Base-by-base conservation (phyloP, 2,888 invertebrate species). In the Eumerus sabulonum region DNA sequence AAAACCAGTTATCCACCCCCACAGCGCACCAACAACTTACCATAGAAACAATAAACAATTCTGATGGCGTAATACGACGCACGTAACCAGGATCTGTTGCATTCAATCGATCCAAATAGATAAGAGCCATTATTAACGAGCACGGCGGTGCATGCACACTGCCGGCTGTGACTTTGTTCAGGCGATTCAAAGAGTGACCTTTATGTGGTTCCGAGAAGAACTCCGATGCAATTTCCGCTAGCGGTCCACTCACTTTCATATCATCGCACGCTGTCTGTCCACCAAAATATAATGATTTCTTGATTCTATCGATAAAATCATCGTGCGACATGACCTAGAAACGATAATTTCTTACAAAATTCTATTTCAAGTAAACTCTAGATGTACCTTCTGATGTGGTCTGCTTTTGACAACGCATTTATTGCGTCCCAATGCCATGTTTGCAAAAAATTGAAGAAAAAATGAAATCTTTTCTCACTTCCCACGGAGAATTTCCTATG, bases 41-140 rank as follows among this genome's bases (percentile, higher is more conserved):
- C 93, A 98, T 91, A 71, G 98, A 97, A 81, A 98, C 95, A 70
- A 99, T 92, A 89, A 98, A 98, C 72, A 99, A 92, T 87, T 98
- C 97, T 35, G 96, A 94, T 27, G 98, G 97, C 35, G 95, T 93
- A 56, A 96, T 93, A 84, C 92, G 90, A 83, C 93, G 92, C 77
- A 98, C 91, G 89, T 97, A 98, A 83, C 94, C 93, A 0, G 95
- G 94, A 90, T 96, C 95, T 84, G 92, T 91, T 76, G 91, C 91
- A 87, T 95, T 94, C 63, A 99, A 91, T 82, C 98, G 92, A 90
- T 98, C 98, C 84, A 98, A 91, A 90, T 99, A 99, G 48, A 98
- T 92, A 85, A 99, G 91, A 27, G 98, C 98, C 85, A 98, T 92
- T 83, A 98, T 95, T 63, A 99, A 92, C 12, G 98, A 96, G 87